phyloP scores from a whole-genome alignment of 2,113 vertebrate species.

The Sinocyclocheilus anophthalmus region DNA sequence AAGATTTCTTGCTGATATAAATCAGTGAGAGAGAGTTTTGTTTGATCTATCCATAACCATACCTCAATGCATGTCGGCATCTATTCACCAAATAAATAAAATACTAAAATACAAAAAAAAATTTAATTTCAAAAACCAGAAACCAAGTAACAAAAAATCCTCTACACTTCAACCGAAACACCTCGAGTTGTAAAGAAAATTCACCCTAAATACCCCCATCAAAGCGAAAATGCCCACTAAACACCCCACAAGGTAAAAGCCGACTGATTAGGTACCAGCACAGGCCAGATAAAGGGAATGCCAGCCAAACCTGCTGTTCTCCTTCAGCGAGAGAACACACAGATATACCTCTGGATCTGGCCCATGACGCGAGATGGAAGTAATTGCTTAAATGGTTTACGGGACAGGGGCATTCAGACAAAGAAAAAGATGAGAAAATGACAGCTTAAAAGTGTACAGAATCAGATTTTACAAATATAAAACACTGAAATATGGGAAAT shows the following conservation, averaged over 20 bases:
- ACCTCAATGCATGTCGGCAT: background rate
- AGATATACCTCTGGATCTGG: conserved; percentile 67
- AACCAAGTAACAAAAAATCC: background rate
- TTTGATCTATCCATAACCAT: background rate
- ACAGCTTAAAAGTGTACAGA: conserved; percentile 26
- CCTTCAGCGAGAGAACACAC: conserved; percentile 42
- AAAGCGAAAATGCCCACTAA: conserved; percentile 26
- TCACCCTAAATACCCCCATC: conserved; percentile 29
- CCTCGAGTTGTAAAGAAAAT: conserved; percentile 59
- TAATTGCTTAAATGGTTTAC: conserved; percentile 54
- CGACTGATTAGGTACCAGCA: conserved; percentile 26
- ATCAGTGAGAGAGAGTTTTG: background rate
- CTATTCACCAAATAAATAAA: background rate
- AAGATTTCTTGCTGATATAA: background rate
- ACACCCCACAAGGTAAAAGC: conserved; percentile 11
- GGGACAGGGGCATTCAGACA: conserved; percentile 57
- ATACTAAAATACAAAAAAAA: background rate
- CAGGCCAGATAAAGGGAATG: conserved; percentile 42
- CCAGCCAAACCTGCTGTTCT: conserved; percentile 41
- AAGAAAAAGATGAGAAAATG: conserved; percentile 46
- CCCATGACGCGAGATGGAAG: conserved; percentile 63
- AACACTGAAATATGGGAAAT: conserved; percentile 43
- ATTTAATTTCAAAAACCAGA: background rate
- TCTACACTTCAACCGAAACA: background rate
- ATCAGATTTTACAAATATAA: conserved; percentile 59